phyloP scores from a whole-genome alignment of 2,113 vertebrate species.

The Anolis sagrei region DNA sequence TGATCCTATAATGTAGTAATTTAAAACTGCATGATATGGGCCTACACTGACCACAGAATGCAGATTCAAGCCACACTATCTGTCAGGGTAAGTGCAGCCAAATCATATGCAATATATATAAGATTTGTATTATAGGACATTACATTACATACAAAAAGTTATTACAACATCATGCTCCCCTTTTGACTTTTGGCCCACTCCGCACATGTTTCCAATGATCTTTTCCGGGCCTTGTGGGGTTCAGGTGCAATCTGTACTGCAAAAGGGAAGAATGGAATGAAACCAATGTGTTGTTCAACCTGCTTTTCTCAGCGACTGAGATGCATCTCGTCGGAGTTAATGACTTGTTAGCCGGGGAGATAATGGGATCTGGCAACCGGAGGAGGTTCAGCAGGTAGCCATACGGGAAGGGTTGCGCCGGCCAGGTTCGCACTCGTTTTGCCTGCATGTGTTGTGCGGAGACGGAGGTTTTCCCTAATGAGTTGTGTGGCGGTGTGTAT shows the following conservation, averaged over 20 bases:
- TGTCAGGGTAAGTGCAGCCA: too few relatives aligned
- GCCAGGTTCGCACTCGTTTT: not conserved
- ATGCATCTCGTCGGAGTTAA: not conserved
- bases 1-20: too few relatives aligned
- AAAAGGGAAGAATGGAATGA: not conserved
- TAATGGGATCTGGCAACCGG: not conserved
- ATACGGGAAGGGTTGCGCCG: not conserved
- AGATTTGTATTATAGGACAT: too few relatives aligned
- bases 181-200: not conserved
- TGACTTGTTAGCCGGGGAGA: not conserved
- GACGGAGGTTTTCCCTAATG: slow-evolving; percentile 29
- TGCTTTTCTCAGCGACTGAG: not conserved
- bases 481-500: not conserved
- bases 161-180: too few relatives aligned
- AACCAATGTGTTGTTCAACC: not conserved
- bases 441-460: not conserved
- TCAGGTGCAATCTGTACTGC: not conserved
- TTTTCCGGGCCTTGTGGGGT: too few relatives aligned
- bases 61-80: too few relatives aligned
- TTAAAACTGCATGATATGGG: too few relatives aligned
- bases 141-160: too few relatives aligned
- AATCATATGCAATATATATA: too few relatives aligned
- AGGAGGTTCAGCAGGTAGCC: not conserved
- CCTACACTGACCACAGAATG: too few relatives aligned
- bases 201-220: not conserved